phyloP scores from a whole-genome alignment of 2,888 invertebrate genomes.

The Timandra comae region DNA sequence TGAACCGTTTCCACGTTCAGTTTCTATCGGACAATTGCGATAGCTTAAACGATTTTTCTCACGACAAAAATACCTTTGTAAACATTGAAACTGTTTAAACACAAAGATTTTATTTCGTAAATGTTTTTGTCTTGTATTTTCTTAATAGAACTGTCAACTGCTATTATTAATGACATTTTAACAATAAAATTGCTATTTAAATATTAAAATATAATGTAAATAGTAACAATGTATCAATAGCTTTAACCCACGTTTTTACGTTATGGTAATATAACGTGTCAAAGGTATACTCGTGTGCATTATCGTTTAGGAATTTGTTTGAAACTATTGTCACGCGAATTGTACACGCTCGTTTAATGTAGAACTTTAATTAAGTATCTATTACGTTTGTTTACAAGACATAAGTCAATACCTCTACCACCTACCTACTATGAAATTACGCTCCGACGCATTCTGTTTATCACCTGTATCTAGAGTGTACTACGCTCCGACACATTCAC shows the following conservation, averaged over 20 bases:
- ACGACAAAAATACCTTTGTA: conserved; percentile 21
- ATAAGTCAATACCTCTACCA: no score
- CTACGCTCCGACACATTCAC: no score
- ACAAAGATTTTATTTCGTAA: no score
- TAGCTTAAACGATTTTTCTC: conserved; percentile 34
- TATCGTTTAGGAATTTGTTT: conserved; percentile 12
- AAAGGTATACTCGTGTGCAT: conserved; percentile 3
- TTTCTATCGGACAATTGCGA: conserved; percentile 21
- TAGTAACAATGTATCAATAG: conserved; percentile 9
- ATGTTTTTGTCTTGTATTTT: no score
- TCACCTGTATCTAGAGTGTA: no score
- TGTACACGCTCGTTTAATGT: conserved; percentile 1
- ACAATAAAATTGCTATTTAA: conserved; percentile 21
- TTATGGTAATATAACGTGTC: conserved; percentile 18
- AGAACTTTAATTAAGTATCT: no score
- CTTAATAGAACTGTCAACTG: conserved; percentile 35
- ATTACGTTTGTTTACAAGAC: no score
- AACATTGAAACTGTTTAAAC: no score
- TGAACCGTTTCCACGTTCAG: conserved; percentile 20
- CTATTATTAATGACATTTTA: conserved; percentile 28
- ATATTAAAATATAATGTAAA: no score
- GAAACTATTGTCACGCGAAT: conserved; percentile 15
- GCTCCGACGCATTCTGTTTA: no score
- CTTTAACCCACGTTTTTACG: conserved; percentile 9
- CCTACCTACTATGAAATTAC: no score